Evolutionary conservation across 2,113 vertebrate genomes (phyloP).

Genomic region (Cariama cristata): DNA sequence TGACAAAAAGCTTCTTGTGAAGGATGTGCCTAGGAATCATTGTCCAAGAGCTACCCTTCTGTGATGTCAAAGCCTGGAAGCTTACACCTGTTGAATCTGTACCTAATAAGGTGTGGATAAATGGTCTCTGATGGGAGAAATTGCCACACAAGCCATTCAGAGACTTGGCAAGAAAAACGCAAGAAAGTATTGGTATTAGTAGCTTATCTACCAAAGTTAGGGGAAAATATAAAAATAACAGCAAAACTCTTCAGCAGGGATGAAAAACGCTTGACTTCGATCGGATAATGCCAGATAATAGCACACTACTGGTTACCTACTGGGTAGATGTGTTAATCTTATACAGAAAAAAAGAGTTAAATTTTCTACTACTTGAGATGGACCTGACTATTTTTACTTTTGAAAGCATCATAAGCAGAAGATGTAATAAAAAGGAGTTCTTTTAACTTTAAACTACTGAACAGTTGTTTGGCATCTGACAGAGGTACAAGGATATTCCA

Average conservation of each 20-base stretch:
- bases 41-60: neutral
- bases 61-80: neutral
- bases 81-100: neutral
- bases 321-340: neutral
- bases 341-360: neutral
- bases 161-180: neutral
- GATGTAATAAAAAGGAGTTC: neutral
- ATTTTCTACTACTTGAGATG: rapidly evolving
- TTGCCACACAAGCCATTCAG: neutral
- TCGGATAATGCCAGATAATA: neutral
- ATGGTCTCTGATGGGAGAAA: neutral
- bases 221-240: neutral
- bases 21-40: neutral
- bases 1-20: neutral
- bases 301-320: neutral
- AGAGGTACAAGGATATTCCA: neutral
- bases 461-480: neutral
- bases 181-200: neutral
- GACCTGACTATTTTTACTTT: neutral
- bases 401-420: neutral
- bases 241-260: neutral
- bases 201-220: neutral
- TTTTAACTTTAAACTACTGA: neutral
- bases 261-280: neutral
- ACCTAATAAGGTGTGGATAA: neutral